Evolutionary conservation across 2,888 invertebrate species (phyloP).

Genomic region (Caenorhabditis sp.): DNA sequence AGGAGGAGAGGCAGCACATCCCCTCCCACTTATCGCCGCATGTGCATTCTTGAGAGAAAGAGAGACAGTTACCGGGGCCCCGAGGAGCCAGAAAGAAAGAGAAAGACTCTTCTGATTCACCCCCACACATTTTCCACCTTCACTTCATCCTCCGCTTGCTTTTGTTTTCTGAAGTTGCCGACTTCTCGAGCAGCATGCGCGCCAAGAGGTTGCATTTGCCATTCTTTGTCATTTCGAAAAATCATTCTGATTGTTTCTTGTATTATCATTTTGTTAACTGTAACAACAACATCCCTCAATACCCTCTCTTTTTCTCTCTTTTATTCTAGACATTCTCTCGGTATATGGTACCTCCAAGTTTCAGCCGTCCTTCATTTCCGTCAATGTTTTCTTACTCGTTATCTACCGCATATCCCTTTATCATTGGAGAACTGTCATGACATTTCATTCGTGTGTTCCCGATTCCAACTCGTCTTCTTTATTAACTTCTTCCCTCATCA

Average conservation of each 20-base stretch:
- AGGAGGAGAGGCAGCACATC: slow-evolving; percentile 29
- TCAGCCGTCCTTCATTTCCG: too few species aligned
- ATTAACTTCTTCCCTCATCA: background rate
- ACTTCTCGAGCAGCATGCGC: background rate
- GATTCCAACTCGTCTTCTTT: background rate
- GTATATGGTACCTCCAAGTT: too few species aligned
- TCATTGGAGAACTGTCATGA: too few species aligned
- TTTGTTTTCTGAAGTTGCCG: slow-evolving; percentile 57
- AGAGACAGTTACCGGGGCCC: slow-evolving; percentile 28
- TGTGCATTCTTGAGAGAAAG: slow-evolving; percentile 57
- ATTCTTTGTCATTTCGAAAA: background rate
- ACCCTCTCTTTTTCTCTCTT: too few species aligned
- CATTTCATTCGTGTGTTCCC: too few species aligned
- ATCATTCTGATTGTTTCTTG: too few species aligned
- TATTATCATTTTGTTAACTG: too few species aligned
- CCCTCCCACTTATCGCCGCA: slow-evolving; percentile 64
- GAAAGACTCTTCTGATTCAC: slow-evolving; percentile 6
- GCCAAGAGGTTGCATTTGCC: background rate
- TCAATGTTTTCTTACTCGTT: too few species aligned
- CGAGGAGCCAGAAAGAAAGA: background rate
- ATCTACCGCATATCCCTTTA: too few species aligned
- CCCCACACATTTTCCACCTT: slow-evolving; percentile 27
- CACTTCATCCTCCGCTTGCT: slow-evolving; percentile 5
- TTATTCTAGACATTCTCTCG: too few species aligned
- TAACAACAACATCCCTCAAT: too few species aligned